A percentile compares a stretch with the other conserved stretches of the same genome.
Evolutionary conservation across 2,797 vertebrate species (phyloP).

Genomic region (Liparis tanakae): DNA sequence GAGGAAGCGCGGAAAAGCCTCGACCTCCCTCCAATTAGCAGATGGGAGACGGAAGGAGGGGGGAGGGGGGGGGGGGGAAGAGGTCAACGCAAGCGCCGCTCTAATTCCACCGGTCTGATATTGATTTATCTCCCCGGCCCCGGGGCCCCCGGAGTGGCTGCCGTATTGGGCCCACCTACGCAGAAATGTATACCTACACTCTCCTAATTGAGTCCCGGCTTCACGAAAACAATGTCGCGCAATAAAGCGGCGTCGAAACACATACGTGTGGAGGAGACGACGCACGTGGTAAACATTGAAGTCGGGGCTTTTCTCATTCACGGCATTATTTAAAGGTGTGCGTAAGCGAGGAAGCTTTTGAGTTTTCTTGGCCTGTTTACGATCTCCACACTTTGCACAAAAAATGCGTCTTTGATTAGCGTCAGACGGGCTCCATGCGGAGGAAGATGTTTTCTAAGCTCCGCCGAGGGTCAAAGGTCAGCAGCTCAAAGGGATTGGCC

Average conservation of each 20-base stretch:
- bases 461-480: conserved; percentile 56
- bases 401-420: conserved; percentile 25
- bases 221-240: conserved; percentile 9
- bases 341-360: background rate
- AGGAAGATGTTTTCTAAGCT: conserved; percentile 31
- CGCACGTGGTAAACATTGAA: background rate
- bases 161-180: conserved; percentile 73
- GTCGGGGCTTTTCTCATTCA: background rate
- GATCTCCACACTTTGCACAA: background rate
- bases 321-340: background rate
- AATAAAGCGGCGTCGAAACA: conserved; percentile 17
- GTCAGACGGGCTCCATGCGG: conserved; percentile 34
- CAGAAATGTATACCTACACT: conserved; percentile 76
- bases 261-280: conserved; percentile 2
- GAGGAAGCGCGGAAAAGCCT: conserved; percentile 10
- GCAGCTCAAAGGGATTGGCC: conserved; percentile 33
- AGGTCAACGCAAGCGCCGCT: conserved; percentile 37
- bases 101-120: conserved; percentile 54
- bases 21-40: conserved; percentile 69
- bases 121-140: conserved; percentile 71
- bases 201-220: conserved; percentile 69
- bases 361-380: background rate
- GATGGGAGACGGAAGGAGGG: conserved; percentile 24
- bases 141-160: conserved; percentile 51
- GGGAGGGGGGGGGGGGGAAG: conserved; percentile 22